Evolutionary conservation across 2,113 vertebrate species (phyloP).

Genomic region (Hippolais icterina): DNA sequence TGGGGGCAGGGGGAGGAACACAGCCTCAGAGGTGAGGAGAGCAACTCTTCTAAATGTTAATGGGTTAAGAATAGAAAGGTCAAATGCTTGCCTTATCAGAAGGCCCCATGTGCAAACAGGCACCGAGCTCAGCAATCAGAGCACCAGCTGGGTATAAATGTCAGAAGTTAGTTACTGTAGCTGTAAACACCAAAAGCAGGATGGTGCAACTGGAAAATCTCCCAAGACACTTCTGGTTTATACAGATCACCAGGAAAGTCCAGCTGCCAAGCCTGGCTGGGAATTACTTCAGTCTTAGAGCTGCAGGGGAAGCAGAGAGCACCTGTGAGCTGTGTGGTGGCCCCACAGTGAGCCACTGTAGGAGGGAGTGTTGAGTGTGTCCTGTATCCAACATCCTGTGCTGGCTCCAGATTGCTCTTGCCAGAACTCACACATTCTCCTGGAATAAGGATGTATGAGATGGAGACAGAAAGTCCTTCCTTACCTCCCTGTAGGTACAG

Average conservation of each 20-base stretch:
- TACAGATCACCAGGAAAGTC: constrained; percentile 64
- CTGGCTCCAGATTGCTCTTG: neutral
- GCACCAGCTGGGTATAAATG: neutral
- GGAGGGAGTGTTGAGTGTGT: neutral
- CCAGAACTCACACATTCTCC: neutral
- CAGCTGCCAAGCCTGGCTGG: constrained; percentile 35
- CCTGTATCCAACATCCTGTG: neutral
- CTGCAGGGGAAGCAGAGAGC: neutral
- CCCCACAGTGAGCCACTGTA: neutral
- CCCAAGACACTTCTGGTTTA: constrained; percentile 65
- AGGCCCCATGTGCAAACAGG: constrained; percentile 44
- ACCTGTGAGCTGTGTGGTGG: neutral
- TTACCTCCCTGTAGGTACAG: neutral
- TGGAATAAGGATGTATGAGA: neutral
- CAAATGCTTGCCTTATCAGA: constrained; percentile 63
- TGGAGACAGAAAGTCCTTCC: neutral
- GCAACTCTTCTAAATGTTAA: constrained; percentile 58
- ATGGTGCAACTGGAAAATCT: constrained; percentile 49
- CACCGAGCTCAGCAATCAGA: neutral
- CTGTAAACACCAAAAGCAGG: constrained; percentile 16
- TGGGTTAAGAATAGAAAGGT: constrained; percentile 64
- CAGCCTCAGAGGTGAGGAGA: constrained; percentile 20
- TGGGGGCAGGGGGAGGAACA: neutral
- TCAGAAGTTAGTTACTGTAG: neutral
- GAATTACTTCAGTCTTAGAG: neutral